A percentile compares a stretch with the other conserved stretches of the same genome.
phyloP scores from a whole-genome alignment of 2,797 vertebrate species.

The Lutjanus argentimaculatus region DNA sequence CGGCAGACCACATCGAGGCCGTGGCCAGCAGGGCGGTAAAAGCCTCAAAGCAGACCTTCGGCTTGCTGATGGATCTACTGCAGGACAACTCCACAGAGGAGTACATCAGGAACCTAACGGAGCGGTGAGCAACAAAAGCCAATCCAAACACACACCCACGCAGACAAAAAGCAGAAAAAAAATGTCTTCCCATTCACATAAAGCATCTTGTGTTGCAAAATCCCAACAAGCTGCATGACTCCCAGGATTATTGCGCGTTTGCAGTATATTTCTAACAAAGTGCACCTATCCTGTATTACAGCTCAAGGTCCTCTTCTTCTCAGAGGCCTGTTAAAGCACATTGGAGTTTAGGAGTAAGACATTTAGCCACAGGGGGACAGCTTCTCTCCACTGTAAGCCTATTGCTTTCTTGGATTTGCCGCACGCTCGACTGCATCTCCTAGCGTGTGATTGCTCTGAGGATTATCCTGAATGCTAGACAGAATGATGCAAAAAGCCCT shows the following conservation, averaged over 20 bases:
- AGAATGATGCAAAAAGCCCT: slow-evolving; percentile 82
- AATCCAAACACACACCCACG: slow-evolving; percentile 35
- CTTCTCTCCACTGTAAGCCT: slow-evolving; percentile 78
- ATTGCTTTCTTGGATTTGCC: slow-evolving; percentile 78
- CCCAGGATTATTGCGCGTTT: slow-evolving; percentile 54
- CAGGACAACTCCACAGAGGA: slow-evolving; percentile 76
- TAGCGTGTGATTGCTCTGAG: slow-evolving; percentile 82
- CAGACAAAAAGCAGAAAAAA: slow-evolving; percentile 18
- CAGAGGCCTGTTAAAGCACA: slow-evolving; percentile 56
- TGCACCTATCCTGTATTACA: slow-evolving; percentile 63
- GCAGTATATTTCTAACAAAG: slow-evolving; percentile 62
- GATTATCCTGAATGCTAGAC: slow-evolving; percentile 80
- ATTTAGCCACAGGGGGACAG: slow-evolving; percentile 80
- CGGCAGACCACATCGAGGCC: slow-evolving; percentile 72
- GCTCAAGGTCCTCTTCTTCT: slow-evolving; percentile 65
- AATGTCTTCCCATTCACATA: slow-evolving; percentile 38
- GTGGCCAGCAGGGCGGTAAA: slow-evolving; percentile 78
- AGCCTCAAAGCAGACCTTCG: slow-evolving; percentile 82
- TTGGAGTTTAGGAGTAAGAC: slow-evolving; percentile 76
- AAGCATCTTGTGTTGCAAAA: slow-evolving; percentile 49
- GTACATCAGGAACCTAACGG: slow-evolving; percentile 84
- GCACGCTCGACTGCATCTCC: slow-evolving; percentile 75
- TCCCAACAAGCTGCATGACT: slow-evolving; percentile 40
- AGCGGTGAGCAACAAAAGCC: slow-evolving; percentile 84
- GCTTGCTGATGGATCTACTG: slow-evolving; percentile 83